These are phyloP conservation scores for Enteromius unitaeniatus DNA, from an alignment of 2,797 vertebrate genomes.

Conservation along the genomic window DNA sequence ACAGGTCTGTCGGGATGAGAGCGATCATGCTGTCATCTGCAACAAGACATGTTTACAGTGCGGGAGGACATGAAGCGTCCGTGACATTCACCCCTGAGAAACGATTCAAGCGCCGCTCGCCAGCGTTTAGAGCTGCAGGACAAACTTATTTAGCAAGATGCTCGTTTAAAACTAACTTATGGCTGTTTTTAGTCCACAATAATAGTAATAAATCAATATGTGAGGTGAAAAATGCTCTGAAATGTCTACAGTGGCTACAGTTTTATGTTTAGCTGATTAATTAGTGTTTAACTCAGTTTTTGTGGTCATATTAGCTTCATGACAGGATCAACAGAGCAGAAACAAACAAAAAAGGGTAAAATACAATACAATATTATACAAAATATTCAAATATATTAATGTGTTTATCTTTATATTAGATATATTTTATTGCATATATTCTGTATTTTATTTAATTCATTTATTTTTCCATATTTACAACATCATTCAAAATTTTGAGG, in stretches of 20 bases:
- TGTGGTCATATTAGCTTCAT: neutral
- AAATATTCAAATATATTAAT: neutral
- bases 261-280: neutral
- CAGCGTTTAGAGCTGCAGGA: neutral
- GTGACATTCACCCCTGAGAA: neutral
- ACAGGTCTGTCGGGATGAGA: neutral
- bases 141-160: neutral
- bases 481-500: neutral
- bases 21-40: conserved; percentile 6
- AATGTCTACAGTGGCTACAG: too few species aligned
- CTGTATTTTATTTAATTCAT: neutral
- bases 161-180: neutral
- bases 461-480: neutral
- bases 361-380: too few species aligned
- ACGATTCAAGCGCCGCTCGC: neutral
- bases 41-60: conserved; percentile 22
- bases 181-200: neutral
- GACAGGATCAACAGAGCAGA: neutral
- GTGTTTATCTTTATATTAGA: too few species aligned
- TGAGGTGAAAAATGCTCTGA: neutral
- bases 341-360: neutral
- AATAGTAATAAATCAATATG: neutral
- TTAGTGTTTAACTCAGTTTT: neutral
- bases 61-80: neutral
- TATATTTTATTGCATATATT: neutral